A percentile compares a stretch with the other conserved stretches of the same genome.
Evolutionary conservation across 2,888 invertebrate genomes (phyloP).

Genomic region (Leptopilina syphax): DNA sequence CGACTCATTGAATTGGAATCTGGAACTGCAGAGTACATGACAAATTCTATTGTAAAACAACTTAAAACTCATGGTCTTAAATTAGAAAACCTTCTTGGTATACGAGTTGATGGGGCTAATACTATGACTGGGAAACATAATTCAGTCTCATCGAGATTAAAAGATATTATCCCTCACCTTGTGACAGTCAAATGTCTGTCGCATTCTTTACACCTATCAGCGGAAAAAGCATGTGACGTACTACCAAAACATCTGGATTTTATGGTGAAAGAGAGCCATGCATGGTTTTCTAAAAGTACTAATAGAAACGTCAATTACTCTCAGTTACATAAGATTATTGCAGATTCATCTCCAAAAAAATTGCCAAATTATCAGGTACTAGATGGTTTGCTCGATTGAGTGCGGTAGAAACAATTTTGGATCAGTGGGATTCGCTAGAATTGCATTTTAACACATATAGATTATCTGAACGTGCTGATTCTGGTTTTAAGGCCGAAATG

Average conservation of each 20-base stretch:
- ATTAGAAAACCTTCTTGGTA: constrained; percentile 55
- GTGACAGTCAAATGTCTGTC: constrained; percentile 48
- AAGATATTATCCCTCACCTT: constrained; percentile 41
- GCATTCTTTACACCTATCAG: constrained; percentile 57
- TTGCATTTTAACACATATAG: too few relatives aligned
- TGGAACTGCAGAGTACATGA: constrained; percentile 50
- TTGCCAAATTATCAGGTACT: constrained; percentile 56
- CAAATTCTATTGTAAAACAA: constrained; percentile 43
- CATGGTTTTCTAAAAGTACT: constrained; percentile 62
- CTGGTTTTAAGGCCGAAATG: too few relatives aligned
- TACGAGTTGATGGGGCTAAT: constrained; percentile 57
- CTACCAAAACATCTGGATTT: constrained; percentile 56
- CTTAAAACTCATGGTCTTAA: constrained; percentile 55
- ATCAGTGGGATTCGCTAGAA: too few relatives aligned
- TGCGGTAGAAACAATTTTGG: too few relatives aligned
- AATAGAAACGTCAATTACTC: constrained; percentile 58
- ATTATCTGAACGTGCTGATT: too few relatives aligned
- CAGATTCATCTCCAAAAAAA: constrained; percentile 53
- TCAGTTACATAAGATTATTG: constrained; percentile 51
- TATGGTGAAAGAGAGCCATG: constrained; percentile 59
- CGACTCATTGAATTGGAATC: constrained; percentile 51
- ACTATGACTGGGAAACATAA: constrained; percentile 56
- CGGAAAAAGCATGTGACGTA: constrained; percentile 51
- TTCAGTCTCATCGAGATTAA: constrained; percentile 49
- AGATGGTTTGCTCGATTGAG: constrained; percentile 44